Evolutionary conservation across 2,113 vertebrate genomes (phyloP), one percentile per base, ranked within the genome.

Genomic region (Centropus unirufus): DNA sequence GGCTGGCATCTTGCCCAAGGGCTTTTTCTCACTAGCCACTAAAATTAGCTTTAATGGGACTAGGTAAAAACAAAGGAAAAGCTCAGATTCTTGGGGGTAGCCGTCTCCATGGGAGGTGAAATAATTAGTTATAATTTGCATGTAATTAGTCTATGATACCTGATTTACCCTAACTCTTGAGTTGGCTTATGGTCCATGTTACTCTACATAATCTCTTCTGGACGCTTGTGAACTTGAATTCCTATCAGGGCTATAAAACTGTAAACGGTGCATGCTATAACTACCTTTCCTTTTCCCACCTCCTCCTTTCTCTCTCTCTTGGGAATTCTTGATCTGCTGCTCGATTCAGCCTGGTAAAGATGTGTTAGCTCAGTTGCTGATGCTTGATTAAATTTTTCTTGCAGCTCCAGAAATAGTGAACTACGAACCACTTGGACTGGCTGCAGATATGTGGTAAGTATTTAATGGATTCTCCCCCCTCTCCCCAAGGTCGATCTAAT

Each of bases 341-440:
- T 70, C 39, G 39, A 14, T 77, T 77, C 34, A 89, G 13, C 9
- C 52, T 89, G 29, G 49, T 84, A 55, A 54, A 77, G 69, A 44
- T n/a, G 44, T 70, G 24, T 39, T 54, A 17, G 24, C n/a, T 66
- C n/a, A 36, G 5, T 80, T 92, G 62, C 54, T 98, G 63, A 93
- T 73, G 55, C 74, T 89, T 86, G 29, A 89, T 80, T 67, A 23
- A 59, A 40, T 88, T 26, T 83, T 96, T 95, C 95, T 98, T 99
- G 95, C 98, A 99, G 99, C 99, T 98, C 99, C 99, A 94, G 99
- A 99, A 98, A 99, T 99, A 55, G 98, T 99, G 70, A 99, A 99
- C 97, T 99, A 99, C 73, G 99, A 99, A 89, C 98, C 96, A 2
- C 97, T 99, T 69, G 99, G 99, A 73, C 97, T 99, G 95, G 98